Evolutionary conservation across 1,140 invertebrate genomes (phyloP).

Genomic region (Magallana gigas): DNA sequence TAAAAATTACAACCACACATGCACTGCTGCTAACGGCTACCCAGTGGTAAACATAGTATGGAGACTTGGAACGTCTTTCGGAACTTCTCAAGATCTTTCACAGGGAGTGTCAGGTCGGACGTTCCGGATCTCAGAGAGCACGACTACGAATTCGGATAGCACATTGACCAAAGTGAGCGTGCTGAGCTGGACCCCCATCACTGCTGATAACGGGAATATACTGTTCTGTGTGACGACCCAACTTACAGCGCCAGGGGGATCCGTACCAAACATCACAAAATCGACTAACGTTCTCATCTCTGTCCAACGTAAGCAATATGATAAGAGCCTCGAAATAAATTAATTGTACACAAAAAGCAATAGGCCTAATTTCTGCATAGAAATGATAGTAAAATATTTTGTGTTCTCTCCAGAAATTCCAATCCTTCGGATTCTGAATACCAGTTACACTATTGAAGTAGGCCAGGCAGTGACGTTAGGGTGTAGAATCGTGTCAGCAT

Average conservation of each 20-base stretch:
- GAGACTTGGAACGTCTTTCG: not conserved
- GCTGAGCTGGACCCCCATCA: not conserved
- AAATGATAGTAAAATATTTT: too few species aligned
- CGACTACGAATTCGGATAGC: not conserved
- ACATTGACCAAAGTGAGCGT: not conserved
- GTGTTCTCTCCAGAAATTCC: slow-evolving; percentile 34
- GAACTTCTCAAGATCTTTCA: not conserved
- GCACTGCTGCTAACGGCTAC: not conserved
- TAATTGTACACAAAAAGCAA: too few species aligned
- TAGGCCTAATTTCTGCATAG: too few species aligned
- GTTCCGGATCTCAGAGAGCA: not conserved
- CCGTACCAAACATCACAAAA: not conserved
- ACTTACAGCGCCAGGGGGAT: not conserved
- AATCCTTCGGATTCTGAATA: slow-evolving; percentile 2
- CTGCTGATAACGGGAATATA: slow-evolving; percentile 5
- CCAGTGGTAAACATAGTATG: not conserved
- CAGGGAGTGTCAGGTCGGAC: slow-evolving; percentile 5
- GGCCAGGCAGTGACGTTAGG: slow-evolving; percentile 28
- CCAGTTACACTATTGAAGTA: slow-evolving; percentile 45
- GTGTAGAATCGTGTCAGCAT: slow-evolving; percentile 39
- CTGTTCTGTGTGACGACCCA: slow-evolving; percentile 18
- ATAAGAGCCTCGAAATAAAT: too few species aligned
- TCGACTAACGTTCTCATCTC: not conserved
- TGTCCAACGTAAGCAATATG: not conserved
- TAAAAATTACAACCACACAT: not conserved